phyloP scores from a whole-genome alignment of 1,140 invertebrate species.

The Neodiprion pinetum region DNA sequence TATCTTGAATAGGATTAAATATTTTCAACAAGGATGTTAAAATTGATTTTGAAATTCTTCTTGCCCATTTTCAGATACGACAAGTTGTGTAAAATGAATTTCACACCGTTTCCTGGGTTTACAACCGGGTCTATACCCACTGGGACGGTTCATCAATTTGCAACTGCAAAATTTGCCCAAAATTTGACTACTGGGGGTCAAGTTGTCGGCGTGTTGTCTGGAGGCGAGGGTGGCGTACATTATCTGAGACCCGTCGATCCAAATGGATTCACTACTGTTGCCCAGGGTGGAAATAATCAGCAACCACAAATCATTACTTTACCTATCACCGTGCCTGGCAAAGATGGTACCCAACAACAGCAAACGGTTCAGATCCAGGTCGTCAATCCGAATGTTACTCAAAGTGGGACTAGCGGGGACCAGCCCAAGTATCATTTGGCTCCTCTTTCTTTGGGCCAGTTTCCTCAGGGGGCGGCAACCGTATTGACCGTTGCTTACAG shows the following conservation, averaged over 20 bases:
- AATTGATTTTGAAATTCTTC: too few species aligned
- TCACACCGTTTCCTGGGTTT: constrained; percentile 71
- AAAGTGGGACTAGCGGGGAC: constrained; percentile 60
- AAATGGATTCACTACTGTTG: constrained; percentile 61
- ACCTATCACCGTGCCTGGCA: constrained; percentile 77
- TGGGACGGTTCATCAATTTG: constrained; percentile 72
- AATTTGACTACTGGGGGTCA: constrained; percentile 67
- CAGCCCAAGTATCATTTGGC: constrained; percentile 75
- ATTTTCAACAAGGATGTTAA: too few species aligned
- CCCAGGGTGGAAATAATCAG: constrained; percentile 56
- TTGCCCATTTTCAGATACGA: constrained; percentile 33
- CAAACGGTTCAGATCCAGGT: constrained; percentile 82
- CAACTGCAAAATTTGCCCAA: constrained; percentile 70
- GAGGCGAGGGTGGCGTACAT: constrained; percentile 76
- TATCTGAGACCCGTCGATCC: constrained; percentile 75
- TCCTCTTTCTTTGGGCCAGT: constrained; percentile 68
- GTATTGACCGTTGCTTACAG: constrained; percentile 78
- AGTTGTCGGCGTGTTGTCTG: constrained; percentile 65
- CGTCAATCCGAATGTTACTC: constrained; percentile 66
- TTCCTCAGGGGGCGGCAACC: constrained; percentile 66
- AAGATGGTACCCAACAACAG: constrained; percentile 73
- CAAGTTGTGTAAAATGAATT: constrained; percentile 68
- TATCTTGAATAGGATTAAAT: too few species aligned
- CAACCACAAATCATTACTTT: constrained; percentile 73
- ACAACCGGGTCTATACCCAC: constrained; percentile 68